Conservation (phyloP, 2,888 invertebrate species). For the Flexamia atlantica region DNA sequence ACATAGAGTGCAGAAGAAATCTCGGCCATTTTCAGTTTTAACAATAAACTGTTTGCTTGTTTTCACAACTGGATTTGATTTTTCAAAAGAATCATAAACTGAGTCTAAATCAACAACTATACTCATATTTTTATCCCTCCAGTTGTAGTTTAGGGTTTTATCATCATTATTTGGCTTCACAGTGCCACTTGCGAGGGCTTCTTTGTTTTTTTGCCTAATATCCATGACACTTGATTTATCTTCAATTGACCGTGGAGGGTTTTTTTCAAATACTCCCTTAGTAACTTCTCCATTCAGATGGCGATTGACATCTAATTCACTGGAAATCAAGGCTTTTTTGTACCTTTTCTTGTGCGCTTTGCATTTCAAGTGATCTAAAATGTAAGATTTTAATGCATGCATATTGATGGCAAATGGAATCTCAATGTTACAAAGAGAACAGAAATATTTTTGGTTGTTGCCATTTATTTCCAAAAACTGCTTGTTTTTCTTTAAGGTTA, state of each 20-base stretch:
- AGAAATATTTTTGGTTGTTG: constrained; percentile 13
- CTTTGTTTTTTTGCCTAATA: neutral
- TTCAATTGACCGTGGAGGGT: no score
- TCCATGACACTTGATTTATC: neutral
- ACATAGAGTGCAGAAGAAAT: constrained; percentile 20
- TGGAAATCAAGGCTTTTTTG: neutral
- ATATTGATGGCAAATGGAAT: neutral
- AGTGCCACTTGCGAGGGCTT: neutral
- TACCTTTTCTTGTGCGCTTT: constrained; percentile 21
- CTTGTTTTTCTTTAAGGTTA: neutral
- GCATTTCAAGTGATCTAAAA: neutral
- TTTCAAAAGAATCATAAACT: neutral
- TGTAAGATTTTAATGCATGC: neutral
- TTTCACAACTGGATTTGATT: constrained; percentile 18
- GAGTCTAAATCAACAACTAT: neutral
- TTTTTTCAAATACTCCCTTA: neutral
- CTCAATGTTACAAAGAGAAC: constrained; percentile 15
- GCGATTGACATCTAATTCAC: neutral
- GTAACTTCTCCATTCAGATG: neutral
- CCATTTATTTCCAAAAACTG: constrained; percentile 5
- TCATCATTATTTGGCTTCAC: neutral
- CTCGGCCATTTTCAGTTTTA: constrained; percentile 1
- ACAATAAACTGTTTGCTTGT: constrained; percentile 18
- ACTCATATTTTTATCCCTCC: neutral
- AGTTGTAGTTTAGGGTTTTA: no score